A percentile compares a stretch with the other conserved stretches of the same genome.
Conservation (phyloP, 2,888 invertebrate species). For the Oligia latruncula region DNA sequence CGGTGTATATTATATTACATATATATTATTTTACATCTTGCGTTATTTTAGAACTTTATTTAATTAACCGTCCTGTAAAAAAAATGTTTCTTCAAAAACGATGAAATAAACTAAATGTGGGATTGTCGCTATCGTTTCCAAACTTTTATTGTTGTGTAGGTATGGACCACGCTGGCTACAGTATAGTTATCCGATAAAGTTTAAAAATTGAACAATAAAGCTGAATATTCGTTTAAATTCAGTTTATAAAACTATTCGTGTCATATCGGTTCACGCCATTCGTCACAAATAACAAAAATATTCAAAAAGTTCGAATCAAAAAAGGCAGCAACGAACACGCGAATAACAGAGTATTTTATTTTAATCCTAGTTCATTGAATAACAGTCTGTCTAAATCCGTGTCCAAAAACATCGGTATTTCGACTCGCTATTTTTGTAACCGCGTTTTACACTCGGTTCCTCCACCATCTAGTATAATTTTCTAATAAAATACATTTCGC, state of each 20-base stretch:
- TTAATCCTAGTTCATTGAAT: conserved; percentile 31
- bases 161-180: no score
- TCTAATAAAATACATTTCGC: conserved; percentile 51
- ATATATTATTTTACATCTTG: no score
- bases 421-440: conserved; percentile 24
- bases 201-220: background rate
- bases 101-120: background rate
- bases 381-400: conserved; percentile 29
- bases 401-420: conserved; percentile 35
- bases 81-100: background rate
- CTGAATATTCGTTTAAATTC: background rate
- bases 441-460: conserved; percentile 16
- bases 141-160: background rate
- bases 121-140: background rate
- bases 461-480: conserved; percentile 46
- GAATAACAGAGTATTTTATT: conserved; percentile 11
- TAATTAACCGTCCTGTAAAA: background rate
- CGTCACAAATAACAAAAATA: conserved; percentile 11
- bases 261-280: background rate
- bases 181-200: background rate
- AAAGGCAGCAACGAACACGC: background rate
- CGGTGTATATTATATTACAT: no score
- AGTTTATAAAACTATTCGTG: background rate
- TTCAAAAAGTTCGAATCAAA: conserved; percentile 7
- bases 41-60: no score